These are phyloP conservation scores for Sycophila texana DNA, from an alignment of 2,888 invertebrate species.

Conservation along the genomic window DNA sequence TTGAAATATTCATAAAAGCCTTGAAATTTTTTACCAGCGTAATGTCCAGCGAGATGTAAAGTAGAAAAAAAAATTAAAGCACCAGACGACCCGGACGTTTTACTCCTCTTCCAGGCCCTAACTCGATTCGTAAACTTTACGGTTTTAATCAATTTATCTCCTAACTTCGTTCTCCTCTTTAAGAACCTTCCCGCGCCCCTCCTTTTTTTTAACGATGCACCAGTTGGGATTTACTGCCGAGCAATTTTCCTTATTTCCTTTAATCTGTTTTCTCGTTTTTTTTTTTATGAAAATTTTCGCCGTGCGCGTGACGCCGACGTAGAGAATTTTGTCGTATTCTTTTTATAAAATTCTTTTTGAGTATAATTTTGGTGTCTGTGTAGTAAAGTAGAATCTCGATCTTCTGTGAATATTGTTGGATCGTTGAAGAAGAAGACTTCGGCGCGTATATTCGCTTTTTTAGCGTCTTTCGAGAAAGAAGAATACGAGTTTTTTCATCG, in stretches of 20 bases:
- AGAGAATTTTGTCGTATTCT: not conserved
- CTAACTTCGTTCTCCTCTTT: conserved; percentile 47
- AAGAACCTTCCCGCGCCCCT: conserved; percentile 1
- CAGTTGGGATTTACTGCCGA: conserved; percentile 55
- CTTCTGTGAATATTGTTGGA: too few relatives aligned
- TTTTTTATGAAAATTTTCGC: not conserved
- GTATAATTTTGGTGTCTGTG: too few relatives aligned
- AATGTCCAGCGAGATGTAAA: conserved; percentile 8
- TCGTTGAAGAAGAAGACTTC: too few relatives aligned
- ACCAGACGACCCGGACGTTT: conserved; percentile 4
- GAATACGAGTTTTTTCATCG: too few relatives aligned
- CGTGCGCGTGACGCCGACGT: not conserved
- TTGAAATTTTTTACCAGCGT: not conserved
- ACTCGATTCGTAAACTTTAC: conserved; percentile 6
- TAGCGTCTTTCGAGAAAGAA: too few relatives aligned
- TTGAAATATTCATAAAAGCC: not conserved
- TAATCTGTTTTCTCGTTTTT: not conserved
- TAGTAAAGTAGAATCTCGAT: too few relatives aligned
- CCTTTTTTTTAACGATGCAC: conserved; percentile 40
- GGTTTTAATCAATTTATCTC: conserved; percentile 23
- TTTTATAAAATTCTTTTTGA: too few relatives aligned
- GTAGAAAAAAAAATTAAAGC: not conserved
- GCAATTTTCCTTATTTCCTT: not conserved
- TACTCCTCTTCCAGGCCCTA: not conserved
- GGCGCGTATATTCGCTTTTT: too few relatives aligned